Evolutionary conservation across 2,113 vertebrate genomes (phyloP).

Genomic region (Phrynocephalus versicolor): DNA sequence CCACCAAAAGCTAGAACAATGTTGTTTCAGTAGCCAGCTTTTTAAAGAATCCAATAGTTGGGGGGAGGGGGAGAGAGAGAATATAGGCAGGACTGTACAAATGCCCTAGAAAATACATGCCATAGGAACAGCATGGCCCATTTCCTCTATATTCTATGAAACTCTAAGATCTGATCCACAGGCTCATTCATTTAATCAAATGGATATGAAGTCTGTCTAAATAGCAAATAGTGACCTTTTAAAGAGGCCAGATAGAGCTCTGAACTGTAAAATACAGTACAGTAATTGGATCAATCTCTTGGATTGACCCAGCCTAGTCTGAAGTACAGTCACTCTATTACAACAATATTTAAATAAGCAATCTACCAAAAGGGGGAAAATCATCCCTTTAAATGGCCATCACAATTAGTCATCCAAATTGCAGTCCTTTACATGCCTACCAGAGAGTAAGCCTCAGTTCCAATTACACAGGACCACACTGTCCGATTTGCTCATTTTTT

Average conservation of each 20-base stretch:
- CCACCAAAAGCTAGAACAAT: neutral
- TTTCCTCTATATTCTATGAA: conserved; percentile 67
- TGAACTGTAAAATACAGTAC: neutral
- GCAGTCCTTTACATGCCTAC: neutral
- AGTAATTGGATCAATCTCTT: neutral
- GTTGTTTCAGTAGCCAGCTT: conserved; percentile 21
- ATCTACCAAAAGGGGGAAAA: conserved; percentile 11
- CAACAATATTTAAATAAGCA: conserved; percentile 47
- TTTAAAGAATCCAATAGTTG: conserved; percentile 39
- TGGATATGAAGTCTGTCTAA: neutral
- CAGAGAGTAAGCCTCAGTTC: neutral
- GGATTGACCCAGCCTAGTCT: neutral
- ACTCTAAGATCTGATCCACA: conserved; percentile 54
- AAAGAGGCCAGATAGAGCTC: neutral
- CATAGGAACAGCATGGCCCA: conserved; percentile 75
- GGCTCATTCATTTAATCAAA: neutral
- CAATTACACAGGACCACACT: neutral
- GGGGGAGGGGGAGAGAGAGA: conserved; percentile 22
- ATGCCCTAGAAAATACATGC: conserved; percentile 79
- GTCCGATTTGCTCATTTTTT: neutral
- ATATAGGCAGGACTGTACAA: conserved; percentile 45
- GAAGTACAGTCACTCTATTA: conserved; percentile 29
- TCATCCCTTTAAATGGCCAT: conserved; percentile 30
- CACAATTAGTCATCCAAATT: neutral
- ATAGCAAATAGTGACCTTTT: neutral